Base-by-base conservation (phyloP, 2,888 invertebrate genomes). In the Altica lythri region DNA sequence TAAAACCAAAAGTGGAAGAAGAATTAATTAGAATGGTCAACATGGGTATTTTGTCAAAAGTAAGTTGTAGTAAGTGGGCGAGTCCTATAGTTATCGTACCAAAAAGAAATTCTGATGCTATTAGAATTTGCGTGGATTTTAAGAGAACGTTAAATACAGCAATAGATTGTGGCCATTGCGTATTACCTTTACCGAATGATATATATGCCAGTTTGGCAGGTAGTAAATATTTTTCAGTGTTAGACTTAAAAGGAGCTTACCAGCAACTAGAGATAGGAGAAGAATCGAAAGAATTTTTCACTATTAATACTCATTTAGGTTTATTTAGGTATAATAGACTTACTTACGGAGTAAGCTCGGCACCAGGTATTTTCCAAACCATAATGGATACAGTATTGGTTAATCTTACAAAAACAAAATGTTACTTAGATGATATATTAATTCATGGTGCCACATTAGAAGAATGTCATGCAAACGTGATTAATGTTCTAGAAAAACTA, bases 11-110 rank as follows among this genome's bases (percentile, higher is more conserved):
- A 55, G 65, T 66, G 3, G 62, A 64, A 18, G 46, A 27, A 4
- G 64, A 68, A 43, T 29, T 69, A 14, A 42, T 58, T 12, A 37
- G 57, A 37, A 47, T 47, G 47, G 38, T 29, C 37, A 27, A 38
- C 13, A 19, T 46, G 65, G 61, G 62, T 13, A 59, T 66, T 14
- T 47, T 69, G 19, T 27, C 17, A 10, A 58, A 62, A 38, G 53
- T 68, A 25, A 53, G 42, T 46, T 45, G 49, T 59, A 62, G 58
- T 38, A 55, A 63, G 14, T 70, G 65, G 66, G 67, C 67, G 6
- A 61, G 62, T 50, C 71, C 71, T 4, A 66, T 72, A 2, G 68
- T 71, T 1, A 55, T 68, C 27, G 69, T 70, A 2, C 66, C 63
- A 32, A 70, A 72, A 43, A 57, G 44, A 37, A 60, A 64, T 42